Base-by-base conservation (phyloP, 2,113 vertebrate genomes). In the Cathartes aura region DNA sequence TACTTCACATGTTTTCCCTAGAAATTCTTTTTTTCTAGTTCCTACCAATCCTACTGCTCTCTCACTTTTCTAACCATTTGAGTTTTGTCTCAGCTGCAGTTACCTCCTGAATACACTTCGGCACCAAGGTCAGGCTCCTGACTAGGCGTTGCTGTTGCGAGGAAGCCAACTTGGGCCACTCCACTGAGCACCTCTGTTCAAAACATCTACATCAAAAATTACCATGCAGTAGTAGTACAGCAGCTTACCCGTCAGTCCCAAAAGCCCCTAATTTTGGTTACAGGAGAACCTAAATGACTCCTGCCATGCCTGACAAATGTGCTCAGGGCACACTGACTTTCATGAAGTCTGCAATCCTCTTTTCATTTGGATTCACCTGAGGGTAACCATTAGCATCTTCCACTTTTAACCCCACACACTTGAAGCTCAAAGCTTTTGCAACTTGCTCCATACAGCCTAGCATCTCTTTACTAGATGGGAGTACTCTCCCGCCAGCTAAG, bases 111-210 rank as follows among this genome's bases (percentile, higher is more conserved):
- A 60, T 9, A 70, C 30, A 36, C 16, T 68, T 5, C 0, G 3
- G 27, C 18, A 62, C 42, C 21, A 24, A 81, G 15, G 50, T 17
- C 40, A 86, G 27, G 56, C 40, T 71, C 40, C 85, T 50, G 45
- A 26, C 23, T 4, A 47, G 29, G 8, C 2, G 1, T 1, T 62
- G 30, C 45, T 62, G 16, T 48, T 64, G 13, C 3, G 2, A n/a
- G 29, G 58, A 90, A 92, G 56, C 12, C 62, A 81, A 50, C 40
- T 8, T 52, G 17, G 42, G 88, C 34, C 22, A 7, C 43, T 80
- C 36, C 67, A 36, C 26, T 10, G 38, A 86, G 18, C 43, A 40
- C 11, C 58, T 70, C 79, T 50, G 75, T 21, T 81, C 50, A 29
- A 68, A 80, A 38, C 20, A 64, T 15, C 70, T 38, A 14, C 20